Evolutionary conservation across 2,888 invertebrate genomes (phyloP).

Genomic region (Holacanthella duospinosa): DNA sequence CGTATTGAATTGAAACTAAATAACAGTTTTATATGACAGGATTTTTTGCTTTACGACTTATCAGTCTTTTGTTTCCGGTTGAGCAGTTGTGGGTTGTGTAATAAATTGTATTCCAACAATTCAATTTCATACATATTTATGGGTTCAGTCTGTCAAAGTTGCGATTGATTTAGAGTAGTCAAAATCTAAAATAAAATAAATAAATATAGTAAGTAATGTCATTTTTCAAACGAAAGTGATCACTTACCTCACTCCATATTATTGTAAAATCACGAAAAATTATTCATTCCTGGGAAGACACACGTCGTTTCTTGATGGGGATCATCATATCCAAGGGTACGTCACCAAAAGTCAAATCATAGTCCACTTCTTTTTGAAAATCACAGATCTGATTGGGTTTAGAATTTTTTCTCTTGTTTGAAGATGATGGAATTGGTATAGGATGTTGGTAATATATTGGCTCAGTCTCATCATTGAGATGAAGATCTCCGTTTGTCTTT

Average conservation of each 20-base stretch:
- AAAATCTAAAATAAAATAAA: too few species aligned
- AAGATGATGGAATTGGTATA: slow-evolving; percentile 2
- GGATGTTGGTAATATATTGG: background rate
- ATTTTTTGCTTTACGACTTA: background rate
- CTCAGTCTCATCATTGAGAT: too few species aligned
- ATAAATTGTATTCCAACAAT: background rate
- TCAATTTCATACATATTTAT: background rate
- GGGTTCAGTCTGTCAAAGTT: too few species aligned
- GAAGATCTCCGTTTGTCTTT: slow-evolving; percentile 5
- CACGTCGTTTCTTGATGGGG: slow-evolving; percentile 31
- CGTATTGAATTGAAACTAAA: background rate
- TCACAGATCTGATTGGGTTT: slow-evolving; percentile 38
- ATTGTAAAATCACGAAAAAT: background rate
- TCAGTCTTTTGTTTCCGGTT: background rate
- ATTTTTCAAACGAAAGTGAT: too few species aligned
- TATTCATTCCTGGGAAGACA: slow-evolving; percentile 5
- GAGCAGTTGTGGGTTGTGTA: background rate
- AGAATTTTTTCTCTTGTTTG: slow-evolving; percentile 34
- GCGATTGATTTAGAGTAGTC: too few species aligned
- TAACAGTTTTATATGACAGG: background rate
- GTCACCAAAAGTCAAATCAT: slow-evolving; percentile 11
- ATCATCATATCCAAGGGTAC: slow-evolving; percentile 34
- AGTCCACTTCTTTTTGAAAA: slow-evolving; percentile 23
- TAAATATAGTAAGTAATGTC: too few species aligned
- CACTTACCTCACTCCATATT: too few species aligned